A percentile compares a stretch with the other conserved stretches of the same genome.
Evolutionary conservation across 2,797 vertebrate genomes (phyloP).

Genomic region (Anniella stebbinsi): DNA sequence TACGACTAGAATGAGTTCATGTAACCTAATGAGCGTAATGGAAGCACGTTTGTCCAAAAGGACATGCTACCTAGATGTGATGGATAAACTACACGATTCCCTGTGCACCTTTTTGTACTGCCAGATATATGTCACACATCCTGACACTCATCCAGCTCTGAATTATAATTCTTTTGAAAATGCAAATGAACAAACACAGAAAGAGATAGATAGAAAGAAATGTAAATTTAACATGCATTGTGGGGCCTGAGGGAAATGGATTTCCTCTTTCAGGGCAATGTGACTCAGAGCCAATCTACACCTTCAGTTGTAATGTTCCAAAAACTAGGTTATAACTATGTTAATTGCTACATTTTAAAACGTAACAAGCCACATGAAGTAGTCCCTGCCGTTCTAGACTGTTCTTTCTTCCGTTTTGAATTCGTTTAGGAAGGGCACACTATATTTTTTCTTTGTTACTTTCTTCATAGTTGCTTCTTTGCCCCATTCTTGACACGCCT

Average conservation of each 20-base stretch:
- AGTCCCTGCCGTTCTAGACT: too few species aligned
- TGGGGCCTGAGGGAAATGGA: neutral
- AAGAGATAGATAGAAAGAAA: neutral
- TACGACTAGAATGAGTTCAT: neutral
- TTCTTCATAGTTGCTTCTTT: too few species aligned
- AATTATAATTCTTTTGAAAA: neutral
- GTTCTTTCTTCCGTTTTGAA: too few species aligned
- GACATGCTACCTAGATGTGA: neutral
- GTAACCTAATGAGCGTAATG: fast-evolving
- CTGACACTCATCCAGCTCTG: neutral
- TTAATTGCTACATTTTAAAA: too few species aligned
- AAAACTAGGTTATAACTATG: too few species aligned
- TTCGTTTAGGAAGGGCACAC: too few species aligned
- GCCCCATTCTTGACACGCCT: too few species aligned
- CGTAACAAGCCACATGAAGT: too few species aligned
- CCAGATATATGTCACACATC: neutral
- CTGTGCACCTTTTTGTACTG: neutral
- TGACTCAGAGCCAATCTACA: too few species aligned
- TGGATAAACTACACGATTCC: neutral
- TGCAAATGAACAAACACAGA: neutral
- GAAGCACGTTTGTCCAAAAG: fast-evolving
- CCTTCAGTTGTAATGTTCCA: too few species aligned
- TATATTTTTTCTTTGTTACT: too few species aligned
- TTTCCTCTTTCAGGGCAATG: neutral
- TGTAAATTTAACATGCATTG: neutral